Percentiles rank a stretch among this genome's conserved stretches.
These are phyloP conservation scores for Puma concolor DNA, from an alignment of 2,113 vertebrate genomes.

Conservation along the genomic window DNA sequence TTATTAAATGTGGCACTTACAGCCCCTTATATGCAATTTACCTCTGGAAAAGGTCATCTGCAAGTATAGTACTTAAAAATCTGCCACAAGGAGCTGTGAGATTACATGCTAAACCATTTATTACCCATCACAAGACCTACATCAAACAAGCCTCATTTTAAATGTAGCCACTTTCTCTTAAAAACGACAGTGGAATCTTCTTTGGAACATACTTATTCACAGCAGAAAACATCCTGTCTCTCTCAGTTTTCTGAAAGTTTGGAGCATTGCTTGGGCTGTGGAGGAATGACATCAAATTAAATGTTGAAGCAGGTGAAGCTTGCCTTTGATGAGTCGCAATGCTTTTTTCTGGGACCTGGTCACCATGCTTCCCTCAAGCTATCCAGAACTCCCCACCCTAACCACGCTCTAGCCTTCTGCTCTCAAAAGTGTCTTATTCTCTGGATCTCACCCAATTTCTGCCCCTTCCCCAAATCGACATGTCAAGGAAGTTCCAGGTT, in stretches of 20 bases:
- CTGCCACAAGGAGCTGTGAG: background rate
- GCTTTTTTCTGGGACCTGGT: background rate
- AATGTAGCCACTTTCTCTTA: background rate
- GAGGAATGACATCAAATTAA: background rate
- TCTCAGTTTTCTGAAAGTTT: background rate
- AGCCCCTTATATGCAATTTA: constrained; percentile 53
- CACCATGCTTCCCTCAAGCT: background rate
- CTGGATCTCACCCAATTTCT: background rate
- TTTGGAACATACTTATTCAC: background rate
- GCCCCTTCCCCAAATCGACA: fast-evolving
- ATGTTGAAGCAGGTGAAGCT: background rate
- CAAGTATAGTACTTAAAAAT: constrained; percentile 62
- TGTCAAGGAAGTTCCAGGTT: background rate
- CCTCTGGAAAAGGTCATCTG: constrained; percentile 66
- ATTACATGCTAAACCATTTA: background rate
- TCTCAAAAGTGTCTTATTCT: background rate
- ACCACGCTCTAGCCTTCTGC: background rate
- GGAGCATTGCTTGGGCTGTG: background rate
- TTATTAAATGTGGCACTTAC: constrained; percentile 65
- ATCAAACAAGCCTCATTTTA: background rate
- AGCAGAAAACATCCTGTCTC: background rate
- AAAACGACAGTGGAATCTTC: background rate
- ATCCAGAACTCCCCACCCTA: background rate
- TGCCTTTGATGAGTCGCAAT: background rate
- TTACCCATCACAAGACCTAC: background rate